phyloP scores from a whole-genome alignment of 2,113 vertebrate species.

The Rhagologus leucostigma region DNA sequence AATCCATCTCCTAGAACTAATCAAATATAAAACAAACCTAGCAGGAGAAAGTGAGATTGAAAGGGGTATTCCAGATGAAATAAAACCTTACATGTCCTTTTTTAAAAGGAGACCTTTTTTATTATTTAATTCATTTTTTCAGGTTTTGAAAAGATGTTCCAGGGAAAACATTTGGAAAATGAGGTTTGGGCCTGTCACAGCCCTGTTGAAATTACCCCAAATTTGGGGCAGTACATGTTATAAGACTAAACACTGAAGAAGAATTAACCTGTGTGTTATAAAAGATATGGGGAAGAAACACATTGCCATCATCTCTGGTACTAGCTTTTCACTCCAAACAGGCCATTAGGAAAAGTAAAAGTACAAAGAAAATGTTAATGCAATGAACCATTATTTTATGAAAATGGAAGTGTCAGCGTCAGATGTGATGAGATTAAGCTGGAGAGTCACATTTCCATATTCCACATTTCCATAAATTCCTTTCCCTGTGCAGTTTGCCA shows the following conservation, averaged over 20 bases:
- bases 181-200: not conserved
- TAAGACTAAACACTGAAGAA: not conserved
- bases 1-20: constrained; percentile 38
- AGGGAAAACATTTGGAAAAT: not conserved
- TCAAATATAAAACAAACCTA: constrained; percentile 6
- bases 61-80: constrained; percentile 5
- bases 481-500: not conserved
- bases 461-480: not conserved
- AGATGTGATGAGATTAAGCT: not conserved
- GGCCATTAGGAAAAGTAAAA: not conserved
- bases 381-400: not conserved
- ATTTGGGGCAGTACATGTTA: not conserved
- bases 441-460: not conserved
- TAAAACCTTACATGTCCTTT: not conserved
- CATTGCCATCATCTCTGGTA: not conserved
- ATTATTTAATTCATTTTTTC: not conserved
- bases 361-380: not conserved
- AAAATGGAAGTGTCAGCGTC: not conserved
- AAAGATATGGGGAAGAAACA: not conserved
- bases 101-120: not conserved
- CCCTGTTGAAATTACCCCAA: not conserved
- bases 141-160: not conserved
- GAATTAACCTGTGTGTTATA: not conserved
- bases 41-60: constrained; percentile 3
- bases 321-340: not conserved